Evolutionary conservation across 1,140 invertebrate species (phyloP).

Genomic region (Cephus cinctus): DNA sequence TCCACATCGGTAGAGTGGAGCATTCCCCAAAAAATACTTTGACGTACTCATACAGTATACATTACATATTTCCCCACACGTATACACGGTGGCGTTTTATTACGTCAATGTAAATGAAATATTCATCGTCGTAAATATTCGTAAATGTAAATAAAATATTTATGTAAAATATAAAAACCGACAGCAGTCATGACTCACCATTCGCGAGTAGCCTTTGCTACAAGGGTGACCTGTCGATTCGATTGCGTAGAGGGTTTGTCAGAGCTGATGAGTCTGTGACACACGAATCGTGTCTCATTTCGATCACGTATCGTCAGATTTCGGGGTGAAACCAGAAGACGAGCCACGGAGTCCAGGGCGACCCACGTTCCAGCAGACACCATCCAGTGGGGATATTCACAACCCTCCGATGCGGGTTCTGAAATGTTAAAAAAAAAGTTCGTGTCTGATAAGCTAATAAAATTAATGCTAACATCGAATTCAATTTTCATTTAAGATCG

Average conservation of each 20-base stretch:
- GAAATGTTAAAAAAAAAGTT: slow-evolving; percentile 2
- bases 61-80: too few relatives aligned
- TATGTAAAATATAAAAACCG: too few relatives aligned
- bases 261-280: slow-evolving; percentile 29
- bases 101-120: too few relatives aligned
- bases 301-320: slow-evolving; percentile 46
- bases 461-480: too few relatives aligned
- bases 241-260: slow-evolving; percentile 18
- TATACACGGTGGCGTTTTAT: too few relatives aligned
- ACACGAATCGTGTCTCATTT: slow-evolving; percentile 42
- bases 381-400: slow-evolving; percentile 39
- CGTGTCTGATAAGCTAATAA: too few relatives aligned
- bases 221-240: slow-evolving; percentile 32
- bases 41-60: too few relatives aligned
- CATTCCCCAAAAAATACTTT: too few relatives aligned
- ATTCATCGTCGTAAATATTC: too few relatives aligned
- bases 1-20: too few relatives aligned
- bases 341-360: slow-evolving; percentile 38
- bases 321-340: slow-evolving; percentile 34
- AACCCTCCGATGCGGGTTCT: slow-evolving; percentile 22
- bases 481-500: slow-evolving; percentile 16
- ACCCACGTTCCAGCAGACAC: slow-evolving; percentile 39
- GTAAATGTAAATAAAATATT: too few relatives aligned
- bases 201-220: slow-evolving; percentile 42
- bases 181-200: slow-evolving; percentile 48